Conservation (phyloP, 2,113 vertebrate species). For the Pica pica region DNA sequence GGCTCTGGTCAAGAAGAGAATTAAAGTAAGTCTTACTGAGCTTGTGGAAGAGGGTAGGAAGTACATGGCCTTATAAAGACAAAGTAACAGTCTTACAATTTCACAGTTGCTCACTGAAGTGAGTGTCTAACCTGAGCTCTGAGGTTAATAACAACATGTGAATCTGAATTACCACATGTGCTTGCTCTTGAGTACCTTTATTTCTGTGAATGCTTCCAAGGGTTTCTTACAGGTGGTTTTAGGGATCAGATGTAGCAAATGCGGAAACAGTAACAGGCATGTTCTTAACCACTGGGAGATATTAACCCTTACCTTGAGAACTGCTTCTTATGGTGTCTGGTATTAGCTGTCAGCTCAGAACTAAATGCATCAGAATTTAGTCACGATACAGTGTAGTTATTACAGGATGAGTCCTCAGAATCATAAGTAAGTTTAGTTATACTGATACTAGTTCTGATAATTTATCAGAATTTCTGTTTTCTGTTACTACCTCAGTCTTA, state of each 20-base stretch:
- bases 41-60: background rate
- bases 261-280: background rate
- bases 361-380: background rate
- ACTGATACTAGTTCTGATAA: background rate
- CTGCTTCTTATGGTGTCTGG: background rate
- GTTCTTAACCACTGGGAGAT: background rate
- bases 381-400: background rate
- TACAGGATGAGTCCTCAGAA: background rate
- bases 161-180: background rate
- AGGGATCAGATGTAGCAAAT: background rate
- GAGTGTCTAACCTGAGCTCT: background rate
- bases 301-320: background rate
- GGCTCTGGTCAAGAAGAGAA: conserved; percentile 81
- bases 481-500: background rate
- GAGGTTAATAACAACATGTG: background rate
- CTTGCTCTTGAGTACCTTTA: background rate
- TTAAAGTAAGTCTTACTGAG: conserved; percentile 76
- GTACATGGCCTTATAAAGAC: background rate
- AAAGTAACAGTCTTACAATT: background rate
- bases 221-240: background rate
- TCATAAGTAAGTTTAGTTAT: background rate
- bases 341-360: background rate
- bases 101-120: background rate
- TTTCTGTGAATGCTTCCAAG: background rate
- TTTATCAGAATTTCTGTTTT: background rate